A percentile compares a stretch with the other conserved stretches of the same genome.
These are phyloP conservation scores for Leucoraja erinaceus DNA, from an alignment of 2,113 vertebrate species.

Conservation along the genomic window DNA sequence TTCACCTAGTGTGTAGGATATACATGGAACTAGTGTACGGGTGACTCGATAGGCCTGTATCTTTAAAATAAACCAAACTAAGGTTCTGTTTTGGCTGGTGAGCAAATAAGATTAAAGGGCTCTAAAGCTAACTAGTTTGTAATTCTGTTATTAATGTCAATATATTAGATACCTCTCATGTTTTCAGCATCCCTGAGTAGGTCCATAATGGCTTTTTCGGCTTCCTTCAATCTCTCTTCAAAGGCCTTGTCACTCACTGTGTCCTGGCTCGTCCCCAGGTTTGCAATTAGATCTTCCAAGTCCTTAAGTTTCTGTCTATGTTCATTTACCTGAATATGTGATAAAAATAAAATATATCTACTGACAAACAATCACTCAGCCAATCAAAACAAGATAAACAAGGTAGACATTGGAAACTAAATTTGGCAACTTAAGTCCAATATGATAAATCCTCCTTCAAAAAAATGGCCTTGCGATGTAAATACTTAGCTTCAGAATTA, in stretches of 20 bases:
- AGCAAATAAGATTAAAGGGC: background rate
- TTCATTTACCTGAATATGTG: slow-evolving; percentile 69
- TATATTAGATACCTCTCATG: slow-evolving; percentile 71
- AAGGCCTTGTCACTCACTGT: slow-evolving; percentile 79
- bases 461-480: background rate
- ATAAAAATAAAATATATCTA: background rate
- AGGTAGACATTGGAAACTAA: background rate
- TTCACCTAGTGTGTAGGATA: too few relatives aligned
- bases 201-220: slow-evolving; percentile 74
- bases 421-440: background rate
- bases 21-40: too few relatives aligned
- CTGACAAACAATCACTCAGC: background rate
- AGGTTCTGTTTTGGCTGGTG: background rate
- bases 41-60: too few relatives aligned
- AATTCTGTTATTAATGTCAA: background rate
- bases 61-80: too few relatives aligned
- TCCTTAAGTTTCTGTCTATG: slow-evolving; percentile 82
- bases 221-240: slow-evolving; percentile 82
- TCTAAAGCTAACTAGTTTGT: background rate
- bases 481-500: background rate
- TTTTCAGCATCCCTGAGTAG: slow-evolving; percentile 77
- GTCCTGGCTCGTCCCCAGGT: slow-evolving; percentile 72
- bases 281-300: slow-evolving; percentile 79
- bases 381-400: slow-evolving; percentile 26
- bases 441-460: background rate